phyloP scores from a whole-genome alignment of 2,888 invertebrate species.

The Herminia tarsipennalis region DNA sequence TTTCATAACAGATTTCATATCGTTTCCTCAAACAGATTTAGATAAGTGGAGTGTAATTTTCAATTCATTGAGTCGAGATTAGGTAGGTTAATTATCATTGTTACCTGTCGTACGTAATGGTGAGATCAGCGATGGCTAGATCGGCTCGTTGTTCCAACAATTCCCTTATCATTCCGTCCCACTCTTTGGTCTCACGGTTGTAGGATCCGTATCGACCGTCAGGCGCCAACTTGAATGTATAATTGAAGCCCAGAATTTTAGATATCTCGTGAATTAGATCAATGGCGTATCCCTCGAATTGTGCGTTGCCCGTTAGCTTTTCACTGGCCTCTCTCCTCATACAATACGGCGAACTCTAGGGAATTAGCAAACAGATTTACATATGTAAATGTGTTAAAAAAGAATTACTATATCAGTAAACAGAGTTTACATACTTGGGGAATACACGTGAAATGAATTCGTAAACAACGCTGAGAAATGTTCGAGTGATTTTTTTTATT shows the following conservation, averaged over 20 bases:
- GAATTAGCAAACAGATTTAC: constrained; percentile 51
- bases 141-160: constrained; percentile 96
- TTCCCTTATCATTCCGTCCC: constrained; percentile 97
- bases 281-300: constrained; percentile 97
- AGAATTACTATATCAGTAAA: constrained; percentile 42
- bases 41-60: constrained; percentile 2
- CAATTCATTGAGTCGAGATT: neutral
- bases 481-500: constrained; percentile 39
- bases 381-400: constrained; percentile 45
- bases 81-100: constrained; percentile 12
- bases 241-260: constrained; percentile 93
- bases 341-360: constrained; percentile 97
- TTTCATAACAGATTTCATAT: constrained; percentile 7
- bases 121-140: constrained; percentile 98
- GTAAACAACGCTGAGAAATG: constrained; percentile 40
- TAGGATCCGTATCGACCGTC: constrained; percentile 94
- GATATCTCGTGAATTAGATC: constrained; percentile 98
- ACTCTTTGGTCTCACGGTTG: constrained; percentile 93
- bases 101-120: constrained; percentile 98
- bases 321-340: constrained; percentile 96
- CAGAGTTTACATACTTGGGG: constrained; percentile 35
- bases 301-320: constrained; percentile 94
- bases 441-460: constrained; percentile 45
- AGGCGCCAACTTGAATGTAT: constrained; percentile 93
- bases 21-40: constrained; percentile 8